Evolutionary conservation across 2,113 vertebrate genomes (phyloP), one percentile per base, ranked within the genome.

Genomic region (Gasterosteus aculeatus): DNA sequence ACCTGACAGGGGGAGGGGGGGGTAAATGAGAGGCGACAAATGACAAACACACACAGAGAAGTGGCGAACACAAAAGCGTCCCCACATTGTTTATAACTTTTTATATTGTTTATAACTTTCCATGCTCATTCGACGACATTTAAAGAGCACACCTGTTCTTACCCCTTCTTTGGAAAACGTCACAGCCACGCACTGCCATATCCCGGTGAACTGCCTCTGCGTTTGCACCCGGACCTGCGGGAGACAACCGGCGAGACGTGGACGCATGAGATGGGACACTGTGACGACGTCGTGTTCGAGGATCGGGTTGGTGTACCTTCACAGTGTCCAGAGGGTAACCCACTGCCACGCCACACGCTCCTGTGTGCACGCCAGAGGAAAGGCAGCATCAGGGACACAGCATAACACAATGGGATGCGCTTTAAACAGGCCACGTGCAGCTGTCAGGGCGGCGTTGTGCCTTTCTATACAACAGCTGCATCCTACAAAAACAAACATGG

Each of bases 141-240:
- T 26, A 26, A 26, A 26, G 22, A 14, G 35, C 19, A 56, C 22
- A 44, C 6, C 29, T 10, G 1, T 41, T 31, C 83, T 80, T 59
- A 92, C 92, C 76, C 92, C 92, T 87, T 93, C 92, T 66, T 91
- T 92, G 15, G 84, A 80, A 72, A 91, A 88, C 0, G 92, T 93
- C 0, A 82, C 46, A 1, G 5, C 54, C 1, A 33, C 22, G 60
- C 91, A 92, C 19, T 93, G 92, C 87, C 85, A 90, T 68, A 93
- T 56, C 73, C 91, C 91, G 3, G 70, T 88, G 53, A 92, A 93
- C 73, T 92, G 90, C 22, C 73, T 92, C 80, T 92, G 92, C 35
- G 92, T 93, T 82, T 93, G 92, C 77, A 93, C 86, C 46, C 92
- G 83, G 16, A 92, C 91, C 92, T 93, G 7, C 0, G 61, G 51